Evolutionary conservation across 2,797 vertebrate species (phyloP).

Genomic region (Clarias fuscus): DNA sequence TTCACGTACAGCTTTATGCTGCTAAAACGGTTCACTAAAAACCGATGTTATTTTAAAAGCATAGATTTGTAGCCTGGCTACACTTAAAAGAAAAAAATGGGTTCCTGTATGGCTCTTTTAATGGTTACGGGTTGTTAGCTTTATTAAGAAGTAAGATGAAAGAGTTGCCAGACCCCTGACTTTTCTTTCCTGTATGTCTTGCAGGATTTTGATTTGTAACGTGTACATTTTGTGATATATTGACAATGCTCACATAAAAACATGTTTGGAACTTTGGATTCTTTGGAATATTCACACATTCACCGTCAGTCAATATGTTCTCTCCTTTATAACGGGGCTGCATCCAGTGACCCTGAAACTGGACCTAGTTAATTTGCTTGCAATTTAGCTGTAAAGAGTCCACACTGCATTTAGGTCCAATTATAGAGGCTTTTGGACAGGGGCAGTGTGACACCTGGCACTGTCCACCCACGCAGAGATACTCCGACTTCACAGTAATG

Average conservation of each 20-base stretch:
- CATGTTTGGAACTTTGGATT: not conserved
- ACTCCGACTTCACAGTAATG: slow-evolving; percentile 26
- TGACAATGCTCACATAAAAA: not conserved
- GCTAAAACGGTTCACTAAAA: not conserved
- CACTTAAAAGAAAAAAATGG: not conserved
- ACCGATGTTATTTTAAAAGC: not conserved
- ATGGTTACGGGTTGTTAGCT: not conserved
- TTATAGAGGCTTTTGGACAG: slow-evolving; percentile 40
- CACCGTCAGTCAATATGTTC: not conserved
- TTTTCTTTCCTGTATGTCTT: not conserved
- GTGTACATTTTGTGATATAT: not conserved
- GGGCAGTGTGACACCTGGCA: slow-evolving; percentile 34
- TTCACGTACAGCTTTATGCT: not conserved
- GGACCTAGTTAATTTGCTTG: slow-evolving; percentile 19
- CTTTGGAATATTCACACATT: not conserved
- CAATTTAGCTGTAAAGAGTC: slow-evolving; percentile 13
- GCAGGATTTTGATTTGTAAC: not conserved
- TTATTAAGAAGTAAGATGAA: not conserved
- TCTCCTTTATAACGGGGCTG: not conserved
- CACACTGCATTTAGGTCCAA: slow-evolving; percentile 33
- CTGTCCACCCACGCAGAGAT: slow-evolving; percentile 38
- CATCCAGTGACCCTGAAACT: not conserved
- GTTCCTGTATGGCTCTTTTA: not conserved
- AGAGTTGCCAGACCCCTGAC: not conserved
- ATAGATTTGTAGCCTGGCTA: not conserved